Base-by-base conservation (phyloP, 1,140 invertebrate species). In the Heliconius melpomene region DNA sequence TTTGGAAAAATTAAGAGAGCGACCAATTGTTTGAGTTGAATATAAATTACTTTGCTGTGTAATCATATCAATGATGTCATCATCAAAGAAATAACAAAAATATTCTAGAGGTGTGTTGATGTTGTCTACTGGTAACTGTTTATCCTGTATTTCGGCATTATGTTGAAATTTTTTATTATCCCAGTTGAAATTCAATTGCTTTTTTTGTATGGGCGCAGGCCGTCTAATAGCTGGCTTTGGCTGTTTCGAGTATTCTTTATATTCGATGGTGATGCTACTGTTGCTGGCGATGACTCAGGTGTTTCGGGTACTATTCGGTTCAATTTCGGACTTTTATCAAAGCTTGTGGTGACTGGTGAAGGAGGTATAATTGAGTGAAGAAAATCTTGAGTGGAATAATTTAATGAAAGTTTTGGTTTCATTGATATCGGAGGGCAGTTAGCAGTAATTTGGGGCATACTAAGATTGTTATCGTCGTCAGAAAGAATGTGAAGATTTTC, bases 71-170 rank as follows among this genome's bases (percentile, higher is more conserved):
- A 83, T 46, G 29, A 83, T 79, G 54, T 75, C 77, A 79, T 79
- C 79, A 76, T 77, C 50, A 77, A 79, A 76, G 76, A 80, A 80
- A 78, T 72, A 82, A 77, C 78, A 76, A 80, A 80, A 80, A 78
- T 72, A 82, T 82, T 79, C 80, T 79, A 82, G 72, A 72, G 80
- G 78, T 80, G 83, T 82, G 80, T 84, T 82, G n/a, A 82, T 82
- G 46, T 26, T 77, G 18, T 82, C 80, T 82, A 29, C 1, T 75
- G 76, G 82, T 79, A 83, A 77, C 79, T 81, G 54, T 79, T 80
- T 84, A 79, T 82, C 80, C 20, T 84, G 29, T 82, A 84, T 80
- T 82, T 80, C 74, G 66, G 78, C 73, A 46, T 80, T 84, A 79
- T 82, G 80, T 82, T 84, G 32, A 79, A 79, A 79, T 77, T 79